These are phyloP conservation scores for Latrodectus elegans DNA, from an alignment of 2,888 invertebrate species.

Conservation along the genomic window DNA sequence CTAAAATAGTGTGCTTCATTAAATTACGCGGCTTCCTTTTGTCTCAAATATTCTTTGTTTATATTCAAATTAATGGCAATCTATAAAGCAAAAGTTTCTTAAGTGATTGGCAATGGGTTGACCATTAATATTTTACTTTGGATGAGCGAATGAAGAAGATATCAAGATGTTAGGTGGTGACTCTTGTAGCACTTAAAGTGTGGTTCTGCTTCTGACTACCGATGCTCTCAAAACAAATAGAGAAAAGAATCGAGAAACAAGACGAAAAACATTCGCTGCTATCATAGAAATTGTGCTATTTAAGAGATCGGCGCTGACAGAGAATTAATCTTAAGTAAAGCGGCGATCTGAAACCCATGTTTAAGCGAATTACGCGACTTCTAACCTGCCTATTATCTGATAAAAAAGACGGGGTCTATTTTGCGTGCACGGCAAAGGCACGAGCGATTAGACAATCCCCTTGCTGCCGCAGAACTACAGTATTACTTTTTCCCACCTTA, in stretches of 20 bases:
- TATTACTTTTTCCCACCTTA: slow-evolving; percentile 23
- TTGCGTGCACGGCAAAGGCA: slow-evolving; percentile 23
- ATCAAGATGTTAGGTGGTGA: too few relatives aligned
- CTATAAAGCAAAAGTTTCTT: too few relatives aligned
- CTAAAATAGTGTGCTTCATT: too few relatives aligned
- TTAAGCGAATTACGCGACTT: slow-evolving; percentile 63
- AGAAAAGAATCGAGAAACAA: not conserved
- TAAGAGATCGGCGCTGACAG: slow-evolving; percentile 56
- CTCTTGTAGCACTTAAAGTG: too few relatives aligned
- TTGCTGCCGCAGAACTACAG: not conserved
- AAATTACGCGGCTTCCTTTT: too few relatives aligned
- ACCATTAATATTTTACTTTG: too few relatives aligned
- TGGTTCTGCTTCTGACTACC: too few relatives aligned
- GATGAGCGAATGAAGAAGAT: too few relatives aligned
- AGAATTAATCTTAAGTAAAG: slow-evolving; percentile 61
- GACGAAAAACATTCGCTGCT: not conserved
- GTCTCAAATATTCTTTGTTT: too few relatives aligned
- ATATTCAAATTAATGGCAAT: too few relatives aligned
- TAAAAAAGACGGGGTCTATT: slow-evolving; percentile 50
- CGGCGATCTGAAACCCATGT: slow-evolving; percentile 50
- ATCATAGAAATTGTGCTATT: slow-evolving; percentile 22
- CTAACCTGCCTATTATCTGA: slow-evolving; percentile 61
- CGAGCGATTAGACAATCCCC: slow-evolving; percentile 31
- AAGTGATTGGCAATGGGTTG: too few relatives aligned
- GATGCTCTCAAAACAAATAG: too few relatives aligned